Base-by-base conservation (phyloP, 2,888 invertebrate species). In the Megamerina dolium region DNA sequence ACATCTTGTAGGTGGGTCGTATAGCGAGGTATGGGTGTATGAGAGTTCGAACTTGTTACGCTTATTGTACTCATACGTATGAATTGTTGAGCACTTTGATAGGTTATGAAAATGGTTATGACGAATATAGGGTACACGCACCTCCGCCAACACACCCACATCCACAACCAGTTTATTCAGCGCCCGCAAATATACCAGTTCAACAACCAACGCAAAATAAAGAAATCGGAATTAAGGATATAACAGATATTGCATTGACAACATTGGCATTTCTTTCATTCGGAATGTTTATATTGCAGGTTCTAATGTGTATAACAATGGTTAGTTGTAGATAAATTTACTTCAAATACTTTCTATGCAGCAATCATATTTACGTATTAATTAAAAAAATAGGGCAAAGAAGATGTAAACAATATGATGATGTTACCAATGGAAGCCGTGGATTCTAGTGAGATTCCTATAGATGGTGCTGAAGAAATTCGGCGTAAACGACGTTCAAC, bases 211-310 rank as follows among this genome's bases (percentile, higher is more conserved):
- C 51, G 3, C 52, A 54, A 41, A 47, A 43, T 3, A 68, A 80
- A 48, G 80, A 82, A 8, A 74, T 87, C 17, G 79, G 81, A 1
- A 64, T 87, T 18, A 78, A 78, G 43, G 70, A 88, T 55, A 76
- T 89, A 29, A 85, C 87, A 55, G 87, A 89, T 48, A 81, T 88
- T 46, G 86, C 87, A 0, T 73, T 88, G 18, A 88, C 88, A 1
- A 87, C 87, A 1, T 75, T 89, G 27, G 88, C 88, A 0, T 88
- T 85, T 60, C 66, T 88, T 9, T 84, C 87, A 0, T 89, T 89
- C 57, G 86, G 85, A 21, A 79, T 87, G 74, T 89, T 89, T 56
- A 74, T 85, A 12, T 74, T 88, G 34, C 87, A 89, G 64, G 79
- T 88, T 12, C 74, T 87, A 8, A 83, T 88, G 82, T 84, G 85